phyloP scores from a whole-genome alignment of 2,888 invertebrate species.

The Chrysolina oricalcia region DNA sequence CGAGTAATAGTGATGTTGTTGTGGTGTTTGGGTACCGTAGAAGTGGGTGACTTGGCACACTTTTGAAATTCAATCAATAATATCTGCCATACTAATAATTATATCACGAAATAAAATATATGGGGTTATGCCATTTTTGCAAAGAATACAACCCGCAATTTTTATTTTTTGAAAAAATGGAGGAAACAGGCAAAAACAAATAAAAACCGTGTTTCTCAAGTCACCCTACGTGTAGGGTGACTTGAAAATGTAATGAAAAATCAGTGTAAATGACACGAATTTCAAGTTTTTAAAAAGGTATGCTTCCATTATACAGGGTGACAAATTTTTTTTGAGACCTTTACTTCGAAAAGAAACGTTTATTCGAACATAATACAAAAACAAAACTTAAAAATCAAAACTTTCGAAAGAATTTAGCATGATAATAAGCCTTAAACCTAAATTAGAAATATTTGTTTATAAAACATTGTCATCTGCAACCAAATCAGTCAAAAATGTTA shows the following conservation, averaged over 20 bases:
- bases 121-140: slow-evolving; percentile 15
- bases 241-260: slow-evolving; percentile 25
- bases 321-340: too few species aligned
- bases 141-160: slow-evolving; percentile 23
- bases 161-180: neutral
- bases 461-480: too few species aligned
- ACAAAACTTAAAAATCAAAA: slow-evolving; percentile 20
- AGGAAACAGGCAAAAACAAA: neutral
- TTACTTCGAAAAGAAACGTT: too few species aligned
- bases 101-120: slow-evolving; percentile 18
- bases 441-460: too few species aligned
- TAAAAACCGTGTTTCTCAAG: too few species aligned
- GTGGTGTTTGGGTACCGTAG: too few species aligned
- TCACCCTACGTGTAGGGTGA: slow-evolving; percentile 6
- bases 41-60: slow-evolving; percentile 25
- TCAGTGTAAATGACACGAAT: slow-evolving; percentile 15
- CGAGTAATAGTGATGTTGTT: too few species aligned
- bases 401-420: slow-evolving; percentile 13
- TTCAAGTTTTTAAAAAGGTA: slow-evolving; percentile 23
- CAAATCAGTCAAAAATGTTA: too few species aligned
- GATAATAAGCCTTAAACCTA: slow-evolving; percentile 10
- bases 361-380: too few species aligned
- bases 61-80: too few species aligned
- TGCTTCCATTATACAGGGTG: slow-evolving; percentile 26
- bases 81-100: too few species aligned